Percentiles rank a stretch among this genome's conserved stretches.
These are phyloP conservation scores for Antitype chi DNA, from an alignment of 2,888 invertebrate species.

Conservation along the genomic window DNA sequence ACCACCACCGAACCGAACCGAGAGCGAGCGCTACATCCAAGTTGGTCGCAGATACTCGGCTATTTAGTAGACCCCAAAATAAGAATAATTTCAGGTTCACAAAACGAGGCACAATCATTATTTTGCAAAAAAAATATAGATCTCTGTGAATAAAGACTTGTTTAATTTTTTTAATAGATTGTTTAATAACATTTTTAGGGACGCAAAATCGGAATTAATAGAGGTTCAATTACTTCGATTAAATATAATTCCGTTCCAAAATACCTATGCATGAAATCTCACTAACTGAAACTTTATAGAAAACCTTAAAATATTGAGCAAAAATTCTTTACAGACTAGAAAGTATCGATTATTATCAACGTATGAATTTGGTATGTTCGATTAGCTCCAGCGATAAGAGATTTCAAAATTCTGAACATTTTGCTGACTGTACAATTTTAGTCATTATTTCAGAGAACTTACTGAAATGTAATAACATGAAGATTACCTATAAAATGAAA, in stretches of 20 bases:
- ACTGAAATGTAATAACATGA: conserved; percentile 20
- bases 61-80: background rate
- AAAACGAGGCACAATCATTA: background rate
- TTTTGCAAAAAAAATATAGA: too few relatives aligned
- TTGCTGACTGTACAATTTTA: conserved; percentile 35
- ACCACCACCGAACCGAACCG: too few relatives aligned
- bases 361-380: conserved; percentile 18
- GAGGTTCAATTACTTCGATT: background rate
- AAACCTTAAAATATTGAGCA: background rate
- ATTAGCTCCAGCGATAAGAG: conserved; percentile 41
- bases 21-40: background rate
- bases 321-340: background rate
- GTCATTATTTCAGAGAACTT: conserved; percentile 44
- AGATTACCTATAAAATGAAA: conserved; percentile 4
- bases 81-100: background rate
- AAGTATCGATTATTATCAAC: conserved; percentile 23
- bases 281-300: background rate
- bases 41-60: background rate
- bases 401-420: conserved; percentile 15
- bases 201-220: background rate
- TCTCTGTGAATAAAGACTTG: too few relatives aligned
- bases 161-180: too few relatives aligned
- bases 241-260: background rate
- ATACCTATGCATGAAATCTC: background rate
- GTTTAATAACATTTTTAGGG: background rate